Base-by-base conservation (phyloP, 2,113 vertebrate genomes). In the Hystrix brachyura region DNA sequence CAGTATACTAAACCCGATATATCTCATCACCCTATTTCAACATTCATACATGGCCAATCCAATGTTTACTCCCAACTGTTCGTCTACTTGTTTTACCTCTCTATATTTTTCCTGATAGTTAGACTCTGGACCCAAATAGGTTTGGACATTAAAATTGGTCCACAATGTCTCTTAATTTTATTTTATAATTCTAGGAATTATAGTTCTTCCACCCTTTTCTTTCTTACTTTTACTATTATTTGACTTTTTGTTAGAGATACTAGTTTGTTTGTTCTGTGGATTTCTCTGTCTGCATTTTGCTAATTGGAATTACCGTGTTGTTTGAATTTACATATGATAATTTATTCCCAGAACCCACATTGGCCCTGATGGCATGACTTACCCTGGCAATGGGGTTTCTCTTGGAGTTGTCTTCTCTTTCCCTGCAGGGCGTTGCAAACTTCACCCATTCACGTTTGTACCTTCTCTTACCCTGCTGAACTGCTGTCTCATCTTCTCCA, bases 361-460 rank as follows among this genome's bases (percentile, higher is more conserved):
- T 69, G 55, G 13, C 71, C 2, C 15, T 92, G 85, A 55, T 4
- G 5, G 65, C 93, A 59, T 32, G 92, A 98, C 98, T 98, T 98
- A 99, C 99, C 94, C 9, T 98, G 91, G 99, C 99, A 97, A 99
- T 99, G 87, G 99, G 99, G 91, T 99, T 99, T 92, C 97, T 98
- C 59, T 97, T 98, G 2, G 98, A 98, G 93, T 99, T 99, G 94
- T 99, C 98, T 98, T 99, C 98, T 96, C 97, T 97, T 98, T 99
- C 99, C 97, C 98, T 98, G 78, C 99, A 98, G 81, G 98, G 97
- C 85, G 98, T 98, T 74, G 99, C 98, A 97, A 99, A 99, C 92
- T 98, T 98, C 57, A 99, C 98, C 99, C 99, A 99, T 94, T 99
- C 98, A 60, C 99, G 98, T 98, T 99, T 99, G 81, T 99, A 98